A percentile compares a stretch with the other conserved stretches of the same genome.
phyloP scores from a whole-genome alignment of 2,888 invertebrate genomes.

The Callyntrura guangdongensis region DNA sequence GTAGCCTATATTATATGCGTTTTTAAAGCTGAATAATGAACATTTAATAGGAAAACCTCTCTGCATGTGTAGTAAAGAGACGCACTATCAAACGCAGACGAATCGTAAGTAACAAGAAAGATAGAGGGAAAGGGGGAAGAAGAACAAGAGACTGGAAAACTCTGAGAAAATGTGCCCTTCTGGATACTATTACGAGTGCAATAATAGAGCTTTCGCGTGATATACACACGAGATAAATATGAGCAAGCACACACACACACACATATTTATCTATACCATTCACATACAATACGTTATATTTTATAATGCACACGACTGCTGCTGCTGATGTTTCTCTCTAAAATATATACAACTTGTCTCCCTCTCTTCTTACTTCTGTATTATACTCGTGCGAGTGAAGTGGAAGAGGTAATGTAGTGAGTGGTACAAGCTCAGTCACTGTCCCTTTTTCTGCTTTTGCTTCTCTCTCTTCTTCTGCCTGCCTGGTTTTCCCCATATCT shows the following conservation, averaged over 20 bases:
- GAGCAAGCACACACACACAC: conserved; percentile 59
- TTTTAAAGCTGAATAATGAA: conserved; percentile 32
- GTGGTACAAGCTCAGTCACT: conserved; percentile 64
- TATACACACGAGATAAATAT: conserved; percentile 73
- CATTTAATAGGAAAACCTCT: conserved; percentile 19
- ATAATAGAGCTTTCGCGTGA: conserved; percentile 77
- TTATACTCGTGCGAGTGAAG: conserved; percentile 62
- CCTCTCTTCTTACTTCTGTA: conserved; percentile 27
- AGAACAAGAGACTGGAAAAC: conserved; percentile 66
- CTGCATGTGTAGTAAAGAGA: conserved; percentile 26
- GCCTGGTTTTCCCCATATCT: conserved; percentile 81
- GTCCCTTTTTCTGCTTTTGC: conserved; percentile 72
- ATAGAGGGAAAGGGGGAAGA: conserved; percentile 62
- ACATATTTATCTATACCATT: conserved; percentile 75
- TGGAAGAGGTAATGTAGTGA: conserved; percentile 73
- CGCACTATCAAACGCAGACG: conserved; percentile 49
- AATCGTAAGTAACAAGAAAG: conserved; percentile 60
- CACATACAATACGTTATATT: conserved; percentile 66
- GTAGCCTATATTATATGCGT: background rate
- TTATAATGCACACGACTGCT: conserved; percentile 41
- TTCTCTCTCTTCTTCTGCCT: conserved; percentile 64
- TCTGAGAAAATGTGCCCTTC: conserved; percentile 78
- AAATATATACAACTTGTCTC: conserved; percentile 57
- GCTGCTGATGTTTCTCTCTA: conserved; percentile 21
- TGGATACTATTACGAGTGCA: conserved; percentile 77